Conservation (phyloP, 92 coral and sea anemone genomes). For the Porites cylindrica region DNA sequence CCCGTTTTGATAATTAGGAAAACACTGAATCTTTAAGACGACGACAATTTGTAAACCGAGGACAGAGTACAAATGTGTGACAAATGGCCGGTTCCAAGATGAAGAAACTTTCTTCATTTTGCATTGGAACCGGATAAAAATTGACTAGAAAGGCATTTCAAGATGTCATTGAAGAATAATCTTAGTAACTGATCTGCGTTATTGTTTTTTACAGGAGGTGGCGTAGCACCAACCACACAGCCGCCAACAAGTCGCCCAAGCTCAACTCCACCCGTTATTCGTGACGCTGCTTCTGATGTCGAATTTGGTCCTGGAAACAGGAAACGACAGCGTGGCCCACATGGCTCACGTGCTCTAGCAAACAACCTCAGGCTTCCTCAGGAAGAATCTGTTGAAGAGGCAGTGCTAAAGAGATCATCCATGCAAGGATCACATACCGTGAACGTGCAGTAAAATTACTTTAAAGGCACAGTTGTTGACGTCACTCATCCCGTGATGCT, state of each 20-base stretch:
- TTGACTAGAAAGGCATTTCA: too few species aligned
- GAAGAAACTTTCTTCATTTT: too few species aligned
- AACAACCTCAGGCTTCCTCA: constrained; percentile 16
- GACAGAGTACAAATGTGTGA: too few species aligned
- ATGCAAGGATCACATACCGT: constrained; percentile 32
- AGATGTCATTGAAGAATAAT: too few species aligned
- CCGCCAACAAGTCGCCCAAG: background rate
- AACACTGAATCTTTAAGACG: too few species aligned
- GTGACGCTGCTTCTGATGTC: background rate
- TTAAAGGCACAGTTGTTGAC: constrained; percentile 9
- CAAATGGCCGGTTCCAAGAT: too few species aligned
- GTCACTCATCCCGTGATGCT: background rate
- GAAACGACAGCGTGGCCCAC: background rate
- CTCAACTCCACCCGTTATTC: background rate
- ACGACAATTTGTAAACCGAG: too few species aligned
- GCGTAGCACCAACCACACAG: background rate
- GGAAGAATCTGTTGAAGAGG: constrained; percentile 86
- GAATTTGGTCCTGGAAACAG: constrained; percentile 7
- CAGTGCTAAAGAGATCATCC: constrained; percentile 85
- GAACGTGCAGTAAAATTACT: constrained; percentile 27
- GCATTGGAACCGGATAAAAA: too few species aligned
- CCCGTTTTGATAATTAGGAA: too few species aligned
- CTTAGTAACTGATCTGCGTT: background rate
- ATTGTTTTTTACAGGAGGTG: background rate
- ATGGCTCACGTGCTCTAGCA: background rate